Evolutionary conservation across 1,140 invertebrate species (phyloP).

Genomic region (Lithobius niger): DNA sequence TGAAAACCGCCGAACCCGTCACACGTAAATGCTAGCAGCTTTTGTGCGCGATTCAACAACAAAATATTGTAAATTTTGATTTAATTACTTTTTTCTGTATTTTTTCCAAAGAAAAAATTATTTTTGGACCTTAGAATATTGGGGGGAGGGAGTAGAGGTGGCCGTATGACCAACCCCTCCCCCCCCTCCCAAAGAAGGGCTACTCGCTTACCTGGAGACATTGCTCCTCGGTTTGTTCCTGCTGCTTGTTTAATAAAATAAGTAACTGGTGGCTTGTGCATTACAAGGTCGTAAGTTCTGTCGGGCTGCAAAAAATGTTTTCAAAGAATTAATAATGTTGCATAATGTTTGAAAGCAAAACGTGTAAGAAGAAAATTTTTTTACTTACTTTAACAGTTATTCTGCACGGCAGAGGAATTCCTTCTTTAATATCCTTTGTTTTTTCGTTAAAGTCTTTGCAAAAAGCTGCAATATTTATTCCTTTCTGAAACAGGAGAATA

Average conservation of each 20-base stretch:
- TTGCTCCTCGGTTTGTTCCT: conserved; percentile 68
- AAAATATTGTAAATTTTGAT: no score
- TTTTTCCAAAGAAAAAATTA: no score
- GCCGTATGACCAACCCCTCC: no score
- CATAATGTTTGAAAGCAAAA: not conserved
- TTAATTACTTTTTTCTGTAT: no score
- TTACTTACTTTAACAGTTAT: conserved; percentile 52
- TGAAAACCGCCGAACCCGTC: no score
- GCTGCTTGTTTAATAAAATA: conserved; percentile 92
- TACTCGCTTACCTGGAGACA: conserved; percentile 46
- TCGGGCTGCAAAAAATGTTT: conserved; percentile 43
- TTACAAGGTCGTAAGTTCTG: conserved; percentile 64
- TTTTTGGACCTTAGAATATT: no score
- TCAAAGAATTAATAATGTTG: conserved; percentile 1
- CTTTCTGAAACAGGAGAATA: conserved; percentile 71
- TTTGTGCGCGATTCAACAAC: no score
- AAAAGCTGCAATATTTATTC: conserved; percentile 89
- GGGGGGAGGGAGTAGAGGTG: no score
- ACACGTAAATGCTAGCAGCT: no score
- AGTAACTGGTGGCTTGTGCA: conserved; percentile 67
- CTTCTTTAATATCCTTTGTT: conserved; percentile 83
- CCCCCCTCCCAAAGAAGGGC: no score
- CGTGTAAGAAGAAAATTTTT: not conserved
- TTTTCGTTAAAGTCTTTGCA: conserved; percentile 97
- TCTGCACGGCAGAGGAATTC: conserved; percentile 72